Base-by-base conservation (phyloP, 2,888 invertebrate species). In the Lasioglossum morio region DNA sequence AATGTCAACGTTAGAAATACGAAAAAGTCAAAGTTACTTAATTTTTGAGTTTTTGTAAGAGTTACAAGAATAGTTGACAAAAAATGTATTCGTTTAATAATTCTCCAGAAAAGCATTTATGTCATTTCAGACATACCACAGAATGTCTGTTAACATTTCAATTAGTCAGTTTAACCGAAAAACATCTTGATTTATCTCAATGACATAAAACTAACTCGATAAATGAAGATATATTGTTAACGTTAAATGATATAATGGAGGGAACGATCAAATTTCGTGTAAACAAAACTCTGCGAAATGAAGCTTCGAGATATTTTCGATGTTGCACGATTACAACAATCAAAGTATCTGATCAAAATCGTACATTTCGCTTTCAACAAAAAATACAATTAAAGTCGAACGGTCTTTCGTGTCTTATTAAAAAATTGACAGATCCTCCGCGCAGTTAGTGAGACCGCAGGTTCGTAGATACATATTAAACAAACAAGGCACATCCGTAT, bases 401-500 rank as follows among this genome's bases (percentile, higher is more conserved):
- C 10, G 19, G 34, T 23, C n/a, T 14, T 27, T 66, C 27, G 10
- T 69, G 46, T 34, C 57, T 80, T 75, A 40, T 74, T 53, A 34
- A 60, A 34, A 30, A 46, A 27, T 14, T 27, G 69, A 12, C 5
- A 16, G 40, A 60, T 16, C 5, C 19, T 10, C 34, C 19, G 63
- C 8, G 23, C 48, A 63, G 66, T 48, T 40, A 34, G 66, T n/a
- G 48, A 7, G 30, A 63, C 27, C 23, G 34, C 4, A 63, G 8
- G 30, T 63, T 72, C 53, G 37, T 73, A 66, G n/a, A 72, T 53
- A 53, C 48, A 27, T 78, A 46, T 57, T 69, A 34, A 37, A 46
- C n/a, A 46, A 78, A 74, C 53, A 69, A 69, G 53, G 37, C 57
- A 73, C 43, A 73, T 74, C 53, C 82, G 69, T 69, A 63, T 72